Conservation (phyloP, 2,113 vertebrate species). For the Chroicocephalus ridibundus region DNA sequence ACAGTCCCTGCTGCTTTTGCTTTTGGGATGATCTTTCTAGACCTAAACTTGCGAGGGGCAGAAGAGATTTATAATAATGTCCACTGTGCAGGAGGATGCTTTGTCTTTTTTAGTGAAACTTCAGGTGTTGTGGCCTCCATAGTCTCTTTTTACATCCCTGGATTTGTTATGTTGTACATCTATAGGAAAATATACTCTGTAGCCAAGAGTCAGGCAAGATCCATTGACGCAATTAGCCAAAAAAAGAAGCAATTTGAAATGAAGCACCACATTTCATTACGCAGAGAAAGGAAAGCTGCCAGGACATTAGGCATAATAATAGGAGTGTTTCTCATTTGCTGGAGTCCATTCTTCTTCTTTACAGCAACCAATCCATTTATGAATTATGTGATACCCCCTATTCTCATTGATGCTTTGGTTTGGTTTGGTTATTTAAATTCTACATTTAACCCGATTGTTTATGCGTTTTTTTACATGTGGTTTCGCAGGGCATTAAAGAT, state of each 20-base stretch:
- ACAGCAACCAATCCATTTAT: slow-evolving; percentile 75
- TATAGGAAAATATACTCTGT: slow-evolving; percentile 80
- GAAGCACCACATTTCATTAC: slow-evolving; percentile 40
- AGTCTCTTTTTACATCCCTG: slow-evolving; percentile 81
- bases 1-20: slow-evolving; percentile 74
- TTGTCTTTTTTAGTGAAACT: slow-evolving; percentile 76
- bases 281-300: slow-evolving; percentile 77
- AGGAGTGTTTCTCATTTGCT: slow-evolving; percentile 81
- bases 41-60: slow-evolving; percentile 76
- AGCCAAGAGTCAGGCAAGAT: slow-evolving; percentile 77
- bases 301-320: slow-evolving; percentile 80
- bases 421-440: slow-evolving; percentile 88
- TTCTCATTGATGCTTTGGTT: slow-evolving; percentile 72
- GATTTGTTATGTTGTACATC: slow-evolving; percentile 77
- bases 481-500: slow-evolving; percentile 82
- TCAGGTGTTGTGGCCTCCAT: slow-evolving; percentile 71
- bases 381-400: slow-evolving; percentile 68
- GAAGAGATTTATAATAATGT: slow-evolving; percentile 66
- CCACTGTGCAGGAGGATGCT: slow-evolving; percentile 72
- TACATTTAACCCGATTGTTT: slow-evolving; percentile 81
- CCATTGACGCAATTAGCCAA: slow-evolving; percentile 60
- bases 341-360: slow-evolving; percentile 83
- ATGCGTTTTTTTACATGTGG: slow-evolving; percentile 84
- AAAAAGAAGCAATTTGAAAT: slow-evolving; percentile 44
- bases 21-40: slow-evolving; percentile 81